phyloP scores from a whole-genome alignment of 92 coral and sea anemone species.

The Isaurus tuberculatus region DNA sequence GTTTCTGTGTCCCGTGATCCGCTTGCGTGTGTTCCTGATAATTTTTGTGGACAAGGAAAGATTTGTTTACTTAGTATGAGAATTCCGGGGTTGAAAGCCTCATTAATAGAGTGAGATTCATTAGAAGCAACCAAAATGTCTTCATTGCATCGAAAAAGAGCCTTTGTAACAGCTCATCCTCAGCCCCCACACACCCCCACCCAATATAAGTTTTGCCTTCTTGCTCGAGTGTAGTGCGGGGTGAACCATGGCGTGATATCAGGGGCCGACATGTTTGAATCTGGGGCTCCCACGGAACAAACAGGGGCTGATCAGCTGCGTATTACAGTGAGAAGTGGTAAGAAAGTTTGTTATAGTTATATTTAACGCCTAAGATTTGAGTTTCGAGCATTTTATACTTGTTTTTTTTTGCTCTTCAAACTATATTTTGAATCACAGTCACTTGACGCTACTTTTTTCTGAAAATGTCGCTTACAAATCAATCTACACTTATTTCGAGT shows the following conservation, averaged over 20 bases:
- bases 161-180: neutral
- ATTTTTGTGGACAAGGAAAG: too few species aligned
- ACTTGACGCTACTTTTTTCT: neutral
- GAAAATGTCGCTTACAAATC: neutral
- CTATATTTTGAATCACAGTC: neutral
- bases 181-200: neutral
- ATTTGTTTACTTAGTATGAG: too few species aligned
- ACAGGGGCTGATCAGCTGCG: conserved; percentile 29
- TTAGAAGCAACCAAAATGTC: too few species aligned
- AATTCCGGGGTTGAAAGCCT: too few species aligned
- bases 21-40: too few species aligned
- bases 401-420: neutral
- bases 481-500: neutral
- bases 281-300: conserved; percentile 90
- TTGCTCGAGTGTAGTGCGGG: conserved; percentile 65
- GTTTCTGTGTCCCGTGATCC: too few species aligned
- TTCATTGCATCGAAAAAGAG: neutral
- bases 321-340: conserved; percentile 6
- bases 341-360: neutral
- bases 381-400: neutral
- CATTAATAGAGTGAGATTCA: too few species aligned
- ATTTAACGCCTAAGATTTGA: neutral
- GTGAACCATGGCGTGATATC: conserved; percentile 98
- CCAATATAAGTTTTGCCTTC: neutral
- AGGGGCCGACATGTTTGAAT: conserved; percentile 94